Percentiles rank a stretch among this genome's conserved stretches.
These are phyloP conservation scores for Muscidifurax raptorellus DNA, from an alignment of 1,140 invertebrate species.

Conservation along the genomic window DNA sequence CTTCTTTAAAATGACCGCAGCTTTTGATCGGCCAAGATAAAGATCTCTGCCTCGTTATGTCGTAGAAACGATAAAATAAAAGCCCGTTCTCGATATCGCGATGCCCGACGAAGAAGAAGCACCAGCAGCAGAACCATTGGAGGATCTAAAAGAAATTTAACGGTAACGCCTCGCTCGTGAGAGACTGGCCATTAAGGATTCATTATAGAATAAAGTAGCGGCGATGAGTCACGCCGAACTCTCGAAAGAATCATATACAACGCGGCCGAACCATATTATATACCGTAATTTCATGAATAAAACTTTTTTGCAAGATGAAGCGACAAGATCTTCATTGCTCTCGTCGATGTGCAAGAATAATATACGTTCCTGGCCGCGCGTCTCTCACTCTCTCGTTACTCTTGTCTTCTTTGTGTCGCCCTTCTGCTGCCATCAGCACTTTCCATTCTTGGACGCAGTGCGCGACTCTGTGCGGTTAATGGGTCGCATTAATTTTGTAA, in stretches of 20 bases:
- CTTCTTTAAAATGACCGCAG: constrained; percentile 19
- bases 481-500: constrained; percentile 72
- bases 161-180: constrained; percentile 41
- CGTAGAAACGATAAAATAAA: constrained; percentile 34
- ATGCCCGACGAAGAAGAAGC: not conserved
- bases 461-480: constrained; percentile 60
- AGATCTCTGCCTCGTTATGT: constrained; percentile 35
- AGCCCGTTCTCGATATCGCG: constrained; percentile 13
- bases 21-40: constrained; percentile 41
- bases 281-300: constrained; percentile 14
- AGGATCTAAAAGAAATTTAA: constrained; percentile 48
- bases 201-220: constrained; percentile 41
- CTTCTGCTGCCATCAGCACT: constrained; percentile 29
- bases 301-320: constrained; percentile 9
- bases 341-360: not conserved
- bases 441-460: constrained; percentile 31
- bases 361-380: not conserved
- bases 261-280: not conserved
- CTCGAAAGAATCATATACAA: constrained; percentile 34
- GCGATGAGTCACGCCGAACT: constrained; percentile 38
- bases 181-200: constrained; percentile 35
- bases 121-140: not conserved
- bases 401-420: not conserved
- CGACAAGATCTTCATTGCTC: not conserved
- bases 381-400: constrained; percentile 9